Percentiles rank a stretch among this genome's conserved stretches.
Evolutionary conservation across 2,888 invertebrate species (phyloP).

Genomic region (Cynaeus angustus): DNA sequence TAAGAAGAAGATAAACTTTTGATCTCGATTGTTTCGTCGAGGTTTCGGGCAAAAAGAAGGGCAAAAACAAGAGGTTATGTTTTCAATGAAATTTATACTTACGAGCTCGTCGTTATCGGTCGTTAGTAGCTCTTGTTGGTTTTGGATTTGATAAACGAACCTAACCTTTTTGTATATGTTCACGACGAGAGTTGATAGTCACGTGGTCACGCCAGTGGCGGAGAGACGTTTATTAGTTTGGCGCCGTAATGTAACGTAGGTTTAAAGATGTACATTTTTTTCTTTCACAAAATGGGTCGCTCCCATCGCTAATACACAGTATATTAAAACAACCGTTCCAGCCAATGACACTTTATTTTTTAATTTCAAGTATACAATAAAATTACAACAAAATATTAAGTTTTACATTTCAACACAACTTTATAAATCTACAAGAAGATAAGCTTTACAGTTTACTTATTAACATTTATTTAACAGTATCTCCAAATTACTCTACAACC

Average conservation of each 20-base stretch:
- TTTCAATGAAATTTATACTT: too few relatives aligned
- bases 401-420: slow-evolving; percentile 44
- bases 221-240: neutral
- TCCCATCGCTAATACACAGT: too few relatives aligned
- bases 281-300: too few relatives aligned
- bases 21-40: too few relatives aligned
- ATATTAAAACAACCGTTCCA: slow-evolving; percentile 47
- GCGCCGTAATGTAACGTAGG: too few relatives aligned
- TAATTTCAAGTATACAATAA: slow-evolving; percentile 54
- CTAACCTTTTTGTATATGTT: slow-evolving; percentile 19
- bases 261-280: too few relatives aligned
- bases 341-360: slow-evolving; percentile 58
- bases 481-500: slow-evolving; percentile 18
- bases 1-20: too few relatives aligned
- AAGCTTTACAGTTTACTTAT: slow-evolving; percentile 52
- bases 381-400: slow-evolving; percentile 59
- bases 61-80: too few relatives aligned
- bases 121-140: neutral
- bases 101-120: too few relatives aligned
- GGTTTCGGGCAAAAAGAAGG: too few relatives aligned
- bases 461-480: slow-evolving; percentile 47
- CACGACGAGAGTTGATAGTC: slow-evolving; percentile 5
- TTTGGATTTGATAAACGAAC: slow-evolving; percentile 1
- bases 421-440: slow-evolving; percentile 54
- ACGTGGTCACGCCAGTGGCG: slow-evolving; percentile 24